These are phyloP conservation scores for Mobula birostris DNA, from an alignment of 2,113 vertebrate species.

Conservation along the genomic window DNA sequence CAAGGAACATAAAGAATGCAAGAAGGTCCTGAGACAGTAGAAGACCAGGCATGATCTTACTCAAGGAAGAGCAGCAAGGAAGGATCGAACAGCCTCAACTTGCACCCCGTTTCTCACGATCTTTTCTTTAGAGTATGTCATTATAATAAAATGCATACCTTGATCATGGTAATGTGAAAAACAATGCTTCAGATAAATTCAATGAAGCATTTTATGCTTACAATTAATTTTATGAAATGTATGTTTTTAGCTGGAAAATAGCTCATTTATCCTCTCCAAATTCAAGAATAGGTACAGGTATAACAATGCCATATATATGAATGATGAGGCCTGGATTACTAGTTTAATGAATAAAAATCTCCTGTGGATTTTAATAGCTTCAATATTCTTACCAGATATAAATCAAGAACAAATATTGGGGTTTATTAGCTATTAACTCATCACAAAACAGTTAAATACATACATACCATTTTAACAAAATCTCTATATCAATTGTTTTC, in stretches of 20 bases:
- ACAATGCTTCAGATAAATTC: conserved; percentile 33
- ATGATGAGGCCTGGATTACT: conserved; percentile 41
- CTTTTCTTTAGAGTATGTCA: background rate
- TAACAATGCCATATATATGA: conserved; percentile 32
- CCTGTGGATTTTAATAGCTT: conserved; percentile 51
- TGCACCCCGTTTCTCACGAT: too few species aligned
- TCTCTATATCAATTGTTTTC: conserved; percentile 5
- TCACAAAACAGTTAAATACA: conserved; percentile 48
- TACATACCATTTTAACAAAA: conserved; percentile 23
- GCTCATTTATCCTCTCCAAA: conserved; percentile 22
- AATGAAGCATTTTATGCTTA: conserved; percentile 32
- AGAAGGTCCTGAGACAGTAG: too few species aligned
- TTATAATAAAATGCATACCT: background rate
- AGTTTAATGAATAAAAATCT: conserved; percentile 46
- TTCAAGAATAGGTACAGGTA: conserved; percentile 29
- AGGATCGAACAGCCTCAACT: too few species aligned
- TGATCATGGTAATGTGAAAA: background rate
- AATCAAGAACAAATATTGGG: conserved; percentile 49
- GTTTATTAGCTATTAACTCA: conserved; percentile 66
- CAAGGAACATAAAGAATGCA: too few species aligned
- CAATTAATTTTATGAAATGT: conserved; percentile 23
- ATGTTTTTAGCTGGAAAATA: background rate
- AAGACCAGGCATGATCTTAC: too few species aligned
- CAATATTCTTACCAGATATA: conserved; percentile 48
- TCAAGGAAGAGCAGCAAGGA: too few species aligned